These are phyloP conservation scores for Trichonephila inaurata DNA, from an alignment of 1,140 invertebrate genomes.

Conservation along the genomic window DNA sequence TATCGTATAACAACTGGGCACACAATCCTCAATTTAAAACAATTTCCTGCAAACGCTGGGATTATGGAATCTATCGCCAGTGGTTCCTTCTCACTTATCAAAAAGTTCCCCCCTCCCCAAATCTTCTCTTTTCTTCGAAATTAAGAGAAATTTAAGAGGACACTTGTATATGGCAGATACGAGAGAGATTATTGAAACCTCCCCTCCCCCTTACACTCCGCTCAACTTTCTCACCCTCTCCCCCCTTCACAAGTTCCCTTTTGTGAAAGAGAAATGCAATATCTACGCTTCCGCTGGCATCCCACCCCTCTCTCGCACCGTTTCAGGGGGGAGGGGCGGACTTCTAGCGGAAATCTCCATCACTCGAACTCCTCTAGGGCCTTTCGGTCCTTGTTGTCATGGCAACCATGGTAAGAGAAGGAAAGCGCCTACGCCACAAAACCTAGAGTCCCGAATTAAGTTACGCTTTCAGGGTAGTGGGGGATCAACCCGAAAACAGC, in stretches of 20 bases:
- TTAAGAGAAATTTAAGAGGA: slow-evolving; percentile 69
- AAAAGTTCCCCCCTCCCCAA: slow-evolving; percentile 35
- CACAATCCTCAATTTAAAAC: slow-evolving; percentile 52
- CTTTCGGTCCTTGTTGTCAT: slow-evolving; percentile 32
- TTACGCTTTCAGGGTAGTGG: slow-evolving; percentile 36
- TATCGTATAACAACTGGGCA: neutral
- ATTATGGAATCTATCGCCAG: slow-evolving; percentile 36
- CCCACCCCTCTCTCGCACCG: neutral
- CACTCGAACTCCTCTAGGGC: slow-evolving; percentile 50
- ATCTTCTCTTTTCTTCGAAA: slow-evolving; percentile 42
- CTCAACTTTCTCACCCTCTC: neutral
- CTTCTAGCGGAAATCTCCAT: slow-evolving; percentile 61
- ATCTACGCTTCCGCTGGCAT: slow-evolving; percentile 42
- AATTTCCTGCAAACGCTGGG: slow-evolving; percentile 29
- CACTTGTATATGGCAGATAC: slow-evolving; percentile 55
- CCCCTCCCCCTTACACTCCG: neutral
- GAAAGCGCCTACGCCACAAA: slow-evolving; percentile 53
- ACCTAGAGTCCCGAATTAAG: slow-evolving; percentile 64
- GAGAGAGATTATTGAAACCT: slow-evolving; percentile 55
- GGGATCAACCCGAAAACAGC: slow-evolving; percentile 39
- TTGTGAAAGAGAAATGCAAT: slow-evolving; percentile 61
- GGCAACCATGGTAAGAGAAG: slow-evolving; percentile 36
- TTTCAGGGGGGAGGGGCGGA: neutral
- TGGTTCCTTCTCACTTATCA: slow-evolving; percentile 39
- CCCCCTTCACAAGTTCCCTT: neutral